These are phyloP conservation scores for Oryzias sinensis DNA, from an alignment of 2,797 vertebrate species.

Conservation along the genomic window DNA sequence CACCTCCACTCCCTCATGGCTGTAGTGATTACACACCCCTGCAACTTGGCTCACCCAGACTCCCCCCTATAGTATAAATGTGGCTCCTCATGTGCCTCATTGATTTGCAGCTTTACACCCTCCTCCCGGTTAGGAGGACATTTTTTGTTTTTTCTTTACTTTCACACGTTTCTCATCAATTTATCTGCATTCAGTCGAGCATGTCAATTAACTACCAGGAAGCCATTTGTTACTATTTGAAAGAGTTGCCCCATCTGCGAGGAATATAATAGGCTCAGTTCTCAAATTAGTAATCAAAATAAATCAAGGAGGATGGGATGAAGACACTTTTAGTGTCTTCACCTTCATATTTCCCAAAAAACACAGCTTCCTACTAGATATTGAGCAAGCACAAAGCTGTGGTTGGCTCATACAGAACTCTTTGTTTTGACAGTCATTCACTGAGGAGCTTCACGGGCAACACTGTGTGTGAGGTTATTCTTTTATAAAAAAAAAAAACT, in stretches of 20 bases:
- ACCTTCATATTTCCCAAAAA: background rate
- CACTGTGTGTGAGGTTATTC: too few relatives aligned
- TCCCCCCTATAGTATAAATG: conserved; percentile 48
- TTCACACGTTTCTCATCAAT: conserved; percentile 54
- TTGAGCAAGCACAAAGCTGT: background rate
- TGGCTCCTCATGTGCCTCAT: conserved; percentile 61
- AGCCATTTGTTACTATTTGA: conserved; percentile 35
- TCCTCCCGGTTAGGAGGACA: conserved; percentile 41
- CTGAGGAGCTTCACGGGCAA: too few relatives aligned
- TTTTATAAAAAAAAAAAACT: background rate
- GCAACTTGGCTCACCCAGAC: conserved; percentile 53
- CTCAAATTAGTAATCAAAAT: conserved; percentile 20
- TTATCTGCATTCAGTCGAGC: conserved; percentile 59
- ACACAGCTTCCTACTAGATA: background rate
- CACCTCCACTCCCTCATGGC: conserved; percentile 58
- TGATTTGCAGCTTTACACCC: conserved; percentile 66
- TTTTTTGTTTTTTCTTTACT: conserved; percentile 26
- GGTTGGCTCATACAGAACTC: background rate
- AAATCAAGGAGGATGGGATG: conserved; percentile 24
- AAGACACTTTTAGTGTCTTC: conserved; percentile 9
- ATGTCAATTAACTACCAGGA: conserved; percentile 46
- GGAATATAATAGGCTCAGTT: conserved; percentile 33
- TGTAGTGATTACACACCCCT: conserved; percentile 66
- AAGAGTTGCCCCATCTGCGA: conserved; percentile 25
- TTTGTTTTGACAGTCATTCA: too few relatives aligned